Base-by-base conservation (phyloP, 2,113 vertebrate species). In the Felis catus region DNA sequence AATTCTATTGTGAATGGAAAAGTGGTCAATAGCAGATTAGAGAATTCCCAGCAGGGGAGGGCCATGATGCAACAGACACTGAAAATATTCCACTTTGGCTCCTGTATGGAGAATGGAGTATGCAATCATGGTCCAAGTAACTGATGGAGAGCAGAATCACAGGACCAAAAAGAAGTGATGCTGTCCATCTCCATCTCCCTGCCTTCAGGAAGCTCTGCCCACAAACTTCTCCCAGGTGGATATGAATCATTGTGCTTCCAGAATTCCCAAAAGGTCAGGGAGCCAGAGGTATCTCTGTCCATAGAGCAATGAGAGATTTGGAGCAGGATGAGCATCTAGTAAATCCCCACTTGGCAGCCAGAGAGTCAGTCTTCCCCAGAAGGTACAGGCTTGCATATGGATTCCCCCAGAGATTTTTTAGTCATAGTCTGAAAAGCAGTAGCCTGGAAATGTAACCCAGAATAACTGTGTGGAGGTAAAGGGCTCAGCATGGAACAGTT, bases 1-100 rank as follows among this genome's bases (percentile, higher is more conserved):
- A 81, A 97, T 71, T 80, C 66, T 97, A 58, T 79, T 85, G 33
- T 90, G 31, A 21, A 76, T 81, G 0, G 41, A 84, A 91, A 94
- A 33, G n/a, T 82, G 14, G 39, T 93, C 53, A 14, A 61, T 80
- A 80, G 79, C 29, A 12, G 31, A 79, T 4, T 91, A 41, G 39
- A 80, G 16, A 12, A 48, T 51, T 73, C 53, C n/a, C 36, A 82
- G 18, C 4, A 65, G 33, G n/a, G 41, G n/a, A 71, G 10, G 31
- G 4, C 1, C 48, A 71, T 45, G 41, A 88, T 58, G 53, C 39
- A 81, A 70, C 61, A 53, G 53, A 88, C 27, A 66, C 27, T 85
- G 41, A 84, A 91, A 71, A 65, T 89, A 33, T 89, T 87, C 36
- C 33, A 71, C 15, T 79, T 76, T 79, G 73, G 48, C 27, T 83